Conservation (phyloP, 37 sponge, comb jelly and placozoan genomes). For the Axinella damicornis region DNA sequence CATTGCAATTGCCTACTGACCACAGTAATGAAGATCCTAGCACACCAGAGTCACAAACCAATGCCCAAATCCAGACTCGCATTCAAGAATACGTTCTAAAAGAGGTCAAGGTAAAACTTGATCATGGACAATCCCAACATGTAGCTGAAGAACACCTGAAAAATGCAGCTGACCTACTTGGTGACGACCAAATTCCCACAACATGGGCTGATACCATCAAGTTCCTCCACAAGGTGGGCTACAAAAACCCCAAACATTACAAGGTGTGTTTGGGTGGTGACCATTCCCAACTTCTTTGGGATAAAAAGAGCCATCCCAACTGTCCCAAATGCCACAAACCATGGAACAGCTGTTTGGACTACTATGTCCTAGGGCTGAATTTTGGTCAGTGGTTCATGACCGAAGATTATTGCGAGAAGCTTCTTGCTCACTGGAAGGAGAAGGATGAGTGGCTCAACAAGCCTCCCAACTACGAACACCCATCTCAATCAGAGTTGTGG, state of each 20-base stretch:
- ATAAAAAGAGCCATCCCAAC: too few species aligned
- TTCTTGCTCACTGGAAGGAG: slow-evolving; percentile 12
- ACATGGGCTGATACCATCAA: not conserved
- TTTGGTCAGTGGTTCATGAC: slow-evolving; percentile 12
- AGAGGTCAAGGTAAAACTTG: not conserved
- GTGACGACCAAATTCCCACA: not conserved
- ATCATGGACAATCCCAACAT: not conserved
- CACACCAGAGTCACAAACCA: too few species aligned
- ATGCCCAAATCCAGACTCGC: too few species aligned
- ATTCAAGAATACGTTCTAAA: not conserved
- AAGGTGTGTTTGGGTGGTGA: not conserved
- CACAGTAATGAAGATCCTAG: too few species aligned
- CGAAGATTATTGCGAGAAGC: not conserved
- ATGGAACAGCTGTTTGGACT: slow-evolving; percentile 2
- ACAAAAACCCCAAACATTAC: slow-evolving; percentile 1
- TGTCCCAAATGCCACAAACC: not conserved
- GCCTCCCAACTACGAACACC: not conserved
- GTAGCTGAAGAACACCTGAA: slow-evolving; percentile 4
- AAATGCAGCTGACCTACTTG: slow-evolving; percentile 3
- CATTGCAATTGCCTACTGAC: too few species aligned
- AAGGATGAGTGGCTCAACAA: not conserved
- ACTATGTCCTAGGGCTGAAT: slow-evolving; percentile 11
- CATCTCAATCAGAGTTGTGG: slow-evolving; percentile 5
- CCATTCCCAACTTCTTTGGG: too few species aligned
- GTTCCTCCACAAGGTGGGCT: not conserved